Evolutionary conservation across 1,140 invertebrate species (phyloP).

Genomic region (Heliconius eleuchia): DNA sequence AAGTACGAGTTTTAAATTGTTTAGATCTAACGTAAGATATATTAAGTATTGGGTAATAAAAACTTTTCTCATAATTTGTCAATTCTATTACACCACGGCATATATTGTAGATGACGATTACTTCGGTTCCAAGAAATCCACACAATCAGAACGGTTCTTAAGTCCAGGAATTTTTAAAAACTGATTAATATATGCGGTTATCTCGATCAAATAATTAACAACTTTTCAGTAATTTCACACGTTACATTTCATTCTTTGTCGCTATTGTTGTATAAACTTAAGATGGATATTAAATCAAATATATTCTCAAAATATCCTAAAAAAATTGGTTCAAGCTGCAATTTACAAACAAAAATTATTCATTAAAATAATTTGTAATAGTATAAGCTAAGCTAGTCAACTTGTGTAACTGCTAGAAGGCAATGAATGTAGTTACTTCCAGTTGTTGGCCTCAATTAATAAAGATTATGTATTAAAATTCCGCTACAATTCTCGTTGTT

Average conservation of each 20-base stretch:
- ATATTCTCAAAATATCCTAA: not conserved
- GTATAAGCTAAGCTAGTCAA: conserved; percentile 1
- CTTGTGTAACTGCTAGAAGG: conserved; percentile 19
- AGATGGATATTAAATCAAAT: not conserved
- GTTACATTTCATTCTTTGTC: too few relatives aligned
- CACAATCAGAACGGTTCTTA: not conserved
- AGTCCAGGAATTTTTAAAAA: not conserved
- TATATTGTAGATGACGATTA: not conserved
- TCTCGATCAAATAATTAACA: not conserved
- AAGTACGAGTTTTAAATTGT: conserved; percentile 43
- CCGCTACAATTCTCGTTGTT: conserved; percentile 47
- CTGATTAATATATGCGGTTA: not conserved
- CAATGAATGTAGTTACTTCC: conserved; percentile 64
- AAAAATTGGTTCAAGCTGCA: not conserved
- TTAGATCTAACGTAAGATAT: conserved; percentile 42
- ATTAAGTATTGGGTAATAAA: conserved; percentile 35
- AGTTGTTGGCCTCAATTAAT: conserved; percentile 73
- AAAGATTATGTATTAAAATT: conserved; percentile 72
- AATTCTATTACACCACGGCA: conserved; percentile 15
- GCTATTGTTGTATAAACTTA: too few relatives aligned
- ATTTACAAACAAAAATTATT: not conserved
- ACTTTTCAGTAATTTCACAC: not conserved
- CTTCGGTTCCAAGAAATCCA: not conserved
- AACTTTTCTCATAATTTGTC: conserved; percentile 17
- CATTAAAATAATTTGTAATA: conserved; percentile 5